phyloP scores from a whole-genome alignment of 1,140 invertebrate species.

The Gryllus bimaculatus region DNA sequence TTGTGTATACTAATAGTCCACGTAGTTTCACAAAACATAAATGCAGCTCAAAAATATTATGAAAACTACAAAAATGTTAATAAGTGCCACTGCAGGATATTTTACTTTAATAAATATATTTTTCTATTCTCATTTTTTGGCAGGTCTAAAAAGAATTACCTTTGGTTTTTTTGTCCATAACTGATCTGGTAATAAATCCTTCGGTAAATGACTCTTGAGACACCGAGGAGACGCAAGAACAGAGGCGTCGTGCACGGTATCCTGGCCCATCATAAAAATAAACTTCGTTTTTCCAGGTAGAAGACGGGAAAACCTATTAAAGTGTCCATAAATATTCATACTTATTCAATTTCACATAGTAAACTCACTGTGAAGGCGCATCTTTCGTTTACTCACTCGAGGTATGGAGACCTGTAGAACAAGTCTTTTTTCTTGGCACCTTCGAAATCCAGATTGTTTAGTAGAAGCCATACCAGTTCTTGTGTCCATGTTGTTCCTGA shows the following conservation, averaged over 20 bases:
- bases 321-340: too few relatives aligned
- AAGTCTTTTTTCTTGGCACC: slow-evolving; percentile 45
- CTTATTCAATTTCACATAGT: too few relatives aligned
- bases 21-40: too few relatives aligned
- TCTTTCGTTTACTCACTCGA: background rate
- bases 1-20: too few relatives aligned
- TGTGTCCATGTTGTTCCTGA: slow-evolving; percentile 79
- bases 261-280: background rate
- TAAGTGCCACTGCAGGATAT: too few relatives aligned
- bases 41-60: too few relatives aligned
- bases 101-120: too few relatives aligned
- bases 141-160: background rate
- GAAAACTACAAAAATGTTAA: too few relatives aligned
- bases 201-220: slow-evolving; percentile 19
- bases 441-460: slow-evolving; percentile 66
- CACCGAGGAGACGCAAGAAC: slow-evolving; percentile 25
- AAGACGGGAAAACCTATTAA: too few relatives aligned
- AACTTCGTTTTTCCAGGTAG: too few relatives aligned
- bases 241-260: slow-evolving; percentile 35
- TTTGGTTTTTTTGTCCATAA: slow-evolving; percentile 19
- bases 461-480: slow-evolving; percentile 80
- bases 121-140: too few relatives aligned
- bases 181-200: slow-evolving; percentile 11
- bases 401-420: background rate
- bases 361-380: too few relatives aligned